Evolutionary conservation across 35 echinoderm and acorn worm genomes (phyloP), one percentile per base, ranked within the genome.

Genomic region (Chiridota heheva): DNA sequence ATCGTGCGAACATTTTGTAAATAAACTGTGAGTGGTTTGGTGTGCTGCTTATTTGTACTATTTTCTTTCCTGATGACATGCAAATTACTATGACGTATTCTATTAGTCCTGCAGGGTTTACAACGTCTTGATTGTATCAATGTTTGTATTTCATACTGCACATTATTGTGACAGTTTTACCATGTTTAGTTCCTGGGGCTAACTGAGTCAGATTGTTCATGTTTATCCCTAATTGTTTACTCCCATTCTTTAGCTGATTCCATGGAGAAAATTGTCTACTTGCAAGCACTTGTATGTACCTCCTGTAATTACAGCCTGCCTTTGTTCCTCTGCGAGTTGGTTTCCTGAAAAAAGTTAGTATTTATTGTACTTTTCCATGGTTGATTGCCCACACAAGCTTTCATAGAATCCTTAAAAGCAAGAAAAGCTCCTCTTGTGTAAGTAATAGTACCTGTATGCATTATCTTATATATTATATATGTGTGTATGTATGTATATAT

Each of bases 241-340:
- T 29, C 18, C 1, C 29, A 72, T 44, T 26, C n/a, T n/a, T n/a
- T n/a, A n/a, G n/a, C n/a, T n/a, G n/a, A n/a, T 72, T 72, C 69
- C 22, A 29, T 0, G 44, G 69, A 72, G 43, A 28, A 46, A 44
- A 25, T 72, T 72, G 26, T 7, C 69, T 72, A 29, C 42, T 30
- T 28, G 22, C 32, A 4, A 72, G 42, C 69, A 72, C 69, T 25
- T 40, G 4, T 28, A 72, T 72, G 49, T 40, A 44, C 29, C 42
- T 72, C 22, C 40, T 72, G 32, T 46, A 44, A 18, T 49, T 72
- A 7, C 41, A 5, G 26, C 40, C 69, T 28, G 69, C 69, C 16
- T 72, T 48, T 72, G 42, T 72, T 47, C 43, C 69, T 72, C 69
- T 72, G 69, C 69, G 27, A 72, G 43, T 72, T 46, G 69, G 69